Base-by-base conservation (phyloP, 2,797 vertebrate genomes). In the Sus cebifrons region DNA sequence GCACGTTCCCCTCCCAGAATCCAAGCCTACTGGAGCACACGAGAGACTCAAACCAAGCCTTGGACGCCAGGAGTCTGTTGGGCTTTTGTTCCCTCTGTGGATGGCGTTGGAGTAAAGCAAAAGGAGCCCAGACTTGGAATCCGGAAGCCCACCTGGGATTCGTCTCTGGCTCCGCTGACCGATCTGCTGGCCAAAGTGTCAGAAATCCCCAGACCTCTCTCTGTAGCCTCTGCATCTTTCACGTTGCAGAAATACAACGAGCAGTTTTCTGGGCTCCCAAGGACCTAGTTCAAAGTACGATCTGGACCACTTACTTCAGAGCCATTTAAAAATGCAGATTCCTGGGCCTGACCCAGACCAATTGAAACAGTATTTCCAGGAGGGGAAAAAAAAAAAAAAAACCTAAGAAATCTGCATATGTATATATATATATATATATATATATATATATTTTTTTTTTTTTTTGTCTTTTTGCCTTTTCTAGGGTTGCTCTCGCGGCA, bases 21-120 rank as follows among this genome's bases (percentile, higher is more conserved):
- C n/a, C 1, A 0, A 56, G 77, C 10, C 60, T 36, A 27, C 56
- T 23, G 13, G 14, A 6, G 25, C 32, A 79, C 32, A 13, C 0
- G 4, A 49, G 17, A 54, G 15, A 5, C 25, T 77, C 70, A 67
- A 7, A 13, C 9, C 21, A 4, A 4, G 85, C 29, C 25, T 56
- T 67, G 17, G 44, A 79, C 32, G 62, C 36, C 32, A 36, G 23
- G 4, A 44, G 44, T 16, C 58, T 4, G 13, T 6, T 89, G 52
- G n/a, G 52, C 54, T 83, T 82, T 77, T 13, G 0, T 2, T 8
- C 23, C 2, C 23, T 21, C 23, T 40, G 36, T 44, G 49, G 20
- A 29, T 2, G 29, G 78, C 36, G 52, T 89, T 27, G 70, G 68
- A 56, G 62, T 1, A 10, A 40, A 62, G 27, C 52, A 62, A 52